Conservation (phyloP, 1,140 invertebrate genomes). For the Nymphalis io region DNA sequence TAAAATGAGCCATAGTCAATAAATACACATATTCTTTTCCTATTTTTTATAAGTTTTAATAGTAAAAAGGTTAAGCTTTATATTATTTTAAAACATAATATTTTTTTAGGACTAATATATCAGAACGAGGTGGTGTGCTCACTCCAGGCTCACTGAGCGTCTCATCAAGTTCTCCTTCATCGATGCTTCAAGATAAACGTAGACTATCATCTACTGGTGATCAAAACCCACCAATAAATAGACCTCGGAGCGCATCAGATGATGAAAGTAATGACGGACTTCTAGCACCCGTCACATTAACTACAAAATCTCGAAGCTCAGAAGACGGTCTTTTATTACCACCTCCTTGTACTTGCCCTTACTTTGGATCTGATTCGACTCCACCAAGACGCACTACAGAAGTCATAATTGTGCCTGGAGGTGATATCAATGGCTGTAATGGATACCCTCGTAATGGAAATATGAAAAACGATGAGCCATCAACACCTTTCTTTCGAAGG, state of each 20-base stretch:
- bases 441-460: conserved; percentile 67
- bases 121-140: conserved; percentile 67
- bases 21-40: too few species aligned
- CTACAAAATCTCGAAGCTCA: conserved; percentile 69
- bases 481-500: conserved; percentile 66
- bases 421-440: conserved; percentile 69
- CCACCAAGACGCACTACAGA: conserved; percentile 70
- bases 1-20: too few species aligned
- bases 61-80: not conserved
- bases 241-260: conserved; percentile 72
- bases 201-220: conserved; percentile 63
- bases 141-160: conserved; percentile 72
- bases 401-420: conserved; percentile 72
- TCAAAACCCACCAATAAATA: conserved; percentile 55
- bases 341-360: conserved; percentile 88
- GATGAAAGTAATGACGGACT: conserved; percentile 72
- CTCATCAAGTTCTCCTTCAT: conserved; percentile 72
- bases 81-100: not conserved
- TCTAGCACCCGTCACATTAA: conserved; percentile 61
- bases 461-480: conserved; percentile 71
- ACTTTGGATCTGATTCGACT: conserved; percentile 85
- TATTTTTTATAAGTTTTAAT: too few species aligned
- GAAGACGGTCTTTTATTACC: conserved; percentile 82
- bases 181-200: conserved; percentile 68
- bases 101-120: conserved; percentile 63